Evolutionary conservation across 1,140 invertebrate genomes (phyloP).

Genomic region (Pseudomyrmex flavicornis): DNA sequence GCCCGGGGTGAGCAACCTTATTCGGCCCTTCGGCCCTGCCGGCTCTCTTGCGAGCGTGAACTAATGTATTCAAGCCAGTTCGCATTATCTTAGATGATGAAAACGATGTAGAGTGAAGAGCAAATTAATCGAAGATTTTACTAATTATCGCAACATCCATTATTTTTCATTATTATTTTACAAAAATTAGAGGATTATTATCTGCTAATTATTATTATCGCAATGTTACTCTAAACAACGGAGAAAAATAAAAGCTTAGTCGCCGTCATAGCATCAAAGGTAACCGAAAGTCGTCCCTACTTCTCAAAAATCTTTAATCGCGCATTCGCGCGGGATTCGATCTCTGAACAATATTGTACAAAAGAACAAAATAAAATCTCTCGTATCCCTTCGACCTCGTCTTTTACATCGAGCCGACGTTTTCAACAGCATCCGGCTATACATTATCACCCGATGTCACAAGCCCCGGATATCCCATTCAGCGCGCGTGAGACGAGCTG

Average conservation of each 20-base stretch:
- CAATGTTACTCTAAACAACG: too few species aligned
- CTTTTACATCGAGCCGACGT: not conserved
- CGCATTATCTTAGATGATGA: not conserved
- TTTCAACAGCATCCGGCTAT: constrained; percentile 28
- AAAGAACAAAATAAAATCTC: constrained; percentile 13
- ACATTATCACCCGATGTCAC: constrained; percentile 44
- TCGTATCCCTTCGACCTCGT: not conserved
- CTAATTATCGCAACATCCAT: not conserved
- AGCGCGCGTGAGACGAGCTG: constrained; percentile 54
- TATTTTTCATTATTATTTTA: not conserved
- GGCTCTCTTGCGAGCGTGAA: not conserved
- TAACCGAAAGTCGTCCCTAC: not conserved
- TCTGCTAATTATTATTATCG: constrained; percentile 4
- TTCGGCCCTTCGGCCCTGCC: constrained; percentile 60
- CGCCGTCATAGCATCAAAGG: not conserved
- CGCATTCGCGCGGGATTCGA: not conserved
- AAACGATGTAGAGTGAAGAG: constrained; percentile 15
- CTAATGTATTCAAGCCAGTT: constrained; percentile 25
- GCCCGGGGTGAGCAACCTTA: constrained; percentile 70
- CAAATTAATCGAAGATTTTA: not conserved
- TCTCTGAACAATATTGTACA: not conserved
- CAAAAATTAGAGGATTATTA: not conserved
- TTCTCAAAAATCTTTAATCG: not conserved
- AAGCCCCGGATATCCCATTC: constrained; percentile 43
- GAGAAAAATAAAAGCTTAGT: not conserved